phyloP scores from a whole-genome alignment of 2,888 invertebrate species.

The Drosophila neoperkinsi region DNA sequence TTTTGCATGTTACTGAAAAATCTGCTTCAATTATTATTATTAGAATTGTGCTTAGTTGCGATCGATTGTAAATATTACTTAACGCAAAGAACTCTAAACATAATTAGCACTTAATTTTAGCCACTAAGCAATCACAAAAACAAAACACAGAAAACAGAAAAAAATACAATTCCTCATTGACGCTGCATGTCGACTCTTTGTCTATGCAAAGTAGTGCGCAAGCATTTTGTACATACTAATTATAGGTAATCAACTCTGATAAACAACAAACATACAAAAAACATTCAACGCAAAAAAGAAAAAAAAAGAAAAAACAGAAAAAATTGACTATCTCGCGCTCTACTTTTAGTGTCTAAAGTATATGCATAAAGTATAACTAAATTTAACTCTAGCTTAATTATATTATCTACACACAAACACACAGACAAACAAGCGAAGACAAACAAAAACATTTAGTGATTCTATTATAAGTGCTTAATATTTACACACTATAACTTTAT shows the following conservation, averaged over 20 bases:
- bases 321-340: constrained; percentile 76
- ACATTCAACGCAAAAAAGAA: constrained; percentile 16
- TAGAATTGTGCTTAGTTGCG: constrained; percentile 62
- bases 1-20: constrained; percentile 81
- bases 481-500: constrained; percentile 36
- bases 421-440: constrained; percentile 68
- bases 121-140: constrained; percentile 37
- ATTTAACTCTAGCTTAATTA: constrained; percentile 72
- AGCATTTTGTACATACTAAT: constrained; percentile 74
- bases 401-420: constrained; percentile 46
- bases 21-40: constrained; percentile 76
- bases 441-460: constrained; percentile 79
- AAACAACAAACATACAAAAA: constrained; percentile 40
- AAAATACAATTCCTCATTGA: constrained; percentile 67
- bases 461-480: constrained; percentile 75
- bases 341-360: constrained; percentile 61
- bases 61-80: constrained; percentile 70
- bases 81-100: constrained; percentile 54
- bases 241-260: constrained; percentile 51
- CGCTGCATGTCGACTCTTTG: constrained; percentile 65
- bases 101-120: constrained; percentile 35
- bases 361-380: constrained; percentile 51
- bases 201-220: constrained; percentile 74
- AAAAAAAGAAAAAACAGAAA: constrained; percentile 26
- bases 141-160: constrained; percentile 1